Conservation (phyloP, 2,888 invertebrate species). For the Ophonus ardosiacus region DNA sequence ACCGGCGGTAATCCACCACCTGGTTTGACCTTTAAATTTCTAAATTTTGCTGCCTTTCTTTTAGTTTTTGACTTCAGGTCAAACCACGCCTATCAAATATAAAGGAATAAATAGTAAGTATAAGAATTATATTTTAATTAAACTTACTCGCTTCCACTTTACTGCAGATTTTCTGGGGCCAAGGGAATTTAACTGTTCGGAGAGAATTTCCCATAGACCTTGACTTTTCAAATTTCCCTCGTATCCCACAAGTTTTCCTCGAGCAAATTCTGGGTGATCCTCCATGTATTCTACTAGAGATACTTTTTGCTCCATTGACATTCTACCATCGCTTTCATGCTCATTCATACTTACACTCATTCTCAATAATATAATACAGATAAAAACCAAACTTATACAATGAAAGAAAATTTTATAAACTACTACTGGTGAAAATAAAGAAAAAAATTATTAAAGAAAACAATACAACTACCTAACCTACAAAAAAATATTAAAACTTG, state of each 20-base stretch:
- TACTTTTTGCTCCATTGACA: not conserved
- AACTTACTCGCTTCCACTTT: conserved; percentile 16
- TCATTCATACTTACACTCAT: too few species aligned
- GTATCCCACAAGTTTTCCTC: not conserved
- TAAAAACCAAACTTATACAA: too few species aligned
- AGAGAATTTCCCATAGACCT: not conserved
- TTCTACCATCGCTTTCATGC: too few species aligned
- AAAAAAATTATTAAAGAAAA: too few species aligned
- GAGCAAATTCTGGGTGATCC: not conserved
- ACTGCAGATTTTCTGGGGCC: not conserved
- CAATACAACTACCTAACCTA: too few species aligned
- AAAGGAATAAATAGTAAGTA: not conserved
- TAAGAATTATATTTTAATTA: not conserved
- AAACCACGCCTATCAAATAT: not conserved
- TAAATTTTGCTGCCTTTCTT: not conserved
- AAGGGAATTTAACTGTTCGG: not conserved
- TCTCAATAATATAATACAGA: too few species aligned
- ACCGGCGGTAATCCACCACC: not conserved
- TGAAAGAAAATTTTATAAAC: too few species aligned
- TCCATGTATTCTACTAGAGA: not conserved
- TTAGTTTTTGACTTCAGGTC: not conserved
- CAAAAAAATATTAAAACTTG: too few species aligned
- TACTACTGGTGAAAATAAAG: too few species aligned
- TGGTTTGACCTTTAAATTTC: not conserved
- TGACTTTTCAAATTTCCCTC: not conserved